These are phyloP conservation scores for Triplophysa bombifrons DNA, from an alignment of 2,797 vertebrate species.

Conservation along the genomic window DNA sequence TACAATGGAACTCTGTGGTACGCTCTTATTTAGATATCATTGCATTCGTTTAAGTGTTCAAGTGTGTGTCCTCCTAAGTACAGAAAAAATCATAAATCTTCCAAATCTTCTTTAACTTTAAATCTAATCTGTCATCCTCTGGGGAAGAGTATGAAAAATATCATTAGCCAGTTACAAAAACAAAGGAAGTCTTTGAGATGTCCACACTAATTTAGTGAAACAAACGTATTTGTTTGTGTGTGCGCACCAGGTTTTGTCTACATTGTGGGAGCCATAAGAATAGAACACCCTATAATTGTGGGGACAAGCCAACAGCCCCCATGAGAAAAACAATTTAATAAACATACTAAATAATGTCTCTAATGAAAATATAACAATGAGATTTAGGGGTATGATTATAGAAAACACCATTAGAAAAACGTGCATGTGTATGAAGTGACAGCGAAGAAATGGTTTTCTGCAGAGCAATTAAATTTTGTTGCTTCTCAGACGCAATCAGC, in stretches of 20 bases:
- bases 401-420: background rate
- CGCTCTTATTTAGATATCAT: no score
- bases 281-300: background rate
- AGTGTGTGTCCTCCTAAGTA: no score
- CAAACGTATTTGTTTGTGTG: background rate
- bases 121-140: background rate
- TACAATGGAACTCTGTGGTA: background rate
- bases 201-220: background rate
- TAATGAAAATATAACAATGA: background rate
- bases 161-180: background rate
- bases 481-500: conserved; percentile 73
- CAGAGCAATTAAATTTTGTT: conserved; percentile 77
- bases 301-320: background rate
- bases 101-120: background rate
- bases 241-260: background rate
- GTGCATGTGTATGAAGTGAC: conserved; percentile 11
- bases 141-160: background rate
- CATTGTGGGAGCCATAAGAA: background rate
- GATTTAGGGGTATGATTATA: background rate
- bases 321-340: background rate
- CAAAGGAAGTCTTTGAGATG: background rate
- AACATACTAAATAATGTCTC: background rate
- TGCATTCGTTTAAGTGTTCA: no score
- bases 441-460: conserved; percentile 71
- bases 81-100: no score